Conservation (phyloP, 2,888 invertebrate species). For the Scrobipalpa costella region DNA sequence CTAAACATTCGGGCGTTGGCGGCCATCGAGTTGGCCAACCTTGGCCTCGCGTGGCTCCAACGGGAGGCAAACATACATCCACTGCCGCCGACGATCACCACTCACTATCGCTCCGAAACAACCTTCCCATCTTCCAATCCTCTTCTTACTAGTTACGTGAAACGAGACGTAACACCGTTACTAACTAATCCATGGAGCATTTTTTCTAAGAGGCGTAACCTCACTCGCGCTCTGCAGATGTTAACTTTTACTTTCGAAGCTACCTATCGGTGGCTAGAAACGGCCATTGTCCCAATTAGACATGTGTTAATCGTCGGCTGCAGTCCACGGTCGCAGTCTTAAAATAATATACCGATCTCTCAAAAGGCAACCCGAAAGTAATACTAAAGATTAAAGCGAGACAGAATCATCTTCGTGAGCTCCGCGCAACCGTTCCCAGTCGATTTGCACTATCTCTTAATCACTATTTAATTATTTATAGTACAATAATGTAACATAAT, state of each 20-base stretch:
- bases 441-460: slow-evolving; percentile 78
- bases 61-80: slow-evolving; percentile 12
- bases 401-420: slow-evolving; percentile 40
- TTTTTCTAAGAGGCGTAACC: slow-evolving; percentile 23
- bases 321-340: slow-evolving; percentile 27
- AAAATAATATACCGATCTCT: slow-evolving; percentile 42
- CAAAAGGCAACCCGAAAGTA: slow-evolving; percentile 47
- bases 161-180: slow-evolving; percentile 24
- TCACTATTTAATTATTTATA: slow-evolving; percentile 62
- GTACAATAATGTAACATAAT: slow-evolving; percentile 75
- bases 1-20: slow-evolving; percentile 55
- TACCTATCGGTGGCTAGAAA: slow-evolving; percentile 23
- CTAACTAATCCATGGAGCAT: background rate
- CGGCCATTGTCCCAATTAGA: slow-evolving; percentile 28
- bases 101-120: slow-evolving; percentile 9
- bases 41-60: slow-evolving; percentile 20
- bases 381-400: slow-evolving; percentile 41
- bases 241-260: slow-evolving; percentile 37
- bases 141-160: slow-evolving; percentile 20
- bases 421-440: slow-evolving; percentile 76
- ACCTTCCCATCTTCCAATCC: background rate
- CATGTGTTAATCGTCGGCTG: slow-evolving; percentile 26
- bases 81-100: slow-evolving; percentile 22
- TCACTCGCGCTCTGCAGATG: slow-evolving; percentile 18
- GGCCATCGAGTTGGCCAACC: slow-evolving; percentile 40